These are phyloP conservation scores for Hemistola chrysoprasaria DNA, from an alignment of 2,888 invertebrate species.

Conservation along the genomic window DNA sequence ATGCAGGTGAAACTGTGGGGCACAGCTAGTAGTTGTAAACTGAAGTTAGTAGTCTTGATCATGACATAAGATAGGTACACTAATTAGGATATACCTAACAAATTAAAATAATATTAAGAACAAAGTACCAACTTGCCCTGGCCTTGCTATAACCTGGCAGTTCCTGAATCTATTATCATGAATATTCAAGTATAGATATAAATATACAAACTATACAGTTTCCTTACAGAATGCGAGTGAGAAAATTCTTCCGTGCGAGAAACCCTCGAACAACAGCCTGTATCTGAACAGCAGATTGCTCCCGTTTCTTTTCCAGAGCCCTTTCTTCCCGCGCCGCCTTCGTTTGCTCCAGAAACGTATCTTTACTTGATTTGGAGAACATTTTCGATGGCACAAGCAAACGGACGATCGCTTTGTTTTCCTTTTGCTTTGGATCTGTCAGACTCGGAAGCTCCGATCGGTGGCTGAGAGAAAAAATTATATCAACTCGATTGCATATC, in stretches of 20 bases:
- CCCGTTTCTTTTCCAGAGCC: conserved; percentile 91
- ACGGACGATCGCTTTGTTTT: conserved; percentile 56
- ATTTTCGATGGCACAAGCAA: conserved; percentile 44
- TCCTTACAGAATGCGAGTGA: conserved; percentile 86
- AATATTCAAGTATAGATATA: no score
- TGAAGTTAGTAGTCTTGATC: no score
- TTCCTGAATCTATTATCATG: no score
- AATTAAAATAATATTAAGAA: no score
- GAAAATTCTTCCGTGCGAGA: conserved; percentile 85
- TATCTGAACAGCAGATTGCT: conserved; percentile 87
- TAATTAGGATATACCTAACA: no score
- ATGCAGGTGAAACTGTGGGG: no score
- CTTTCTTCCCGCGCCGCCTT: conserved; percentile 95
- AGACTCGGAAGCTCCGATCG: conserved; percentile 37
- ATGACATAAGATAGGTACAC: no score
- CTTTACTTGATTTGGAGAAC: conserved; percentile 83
- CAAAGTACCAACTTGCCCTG: no score
- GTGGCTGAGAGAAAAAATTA: conserved; percentile 11
- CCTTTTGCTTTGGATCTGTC: conserved; percentile 49
- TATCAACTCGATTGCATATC: conserved; percentile 31
- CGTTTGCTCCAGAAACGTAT: conserved; percentile 92
- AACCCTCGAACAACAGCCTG: conserved; percentile 90
- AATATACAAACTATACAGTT: not conserved
- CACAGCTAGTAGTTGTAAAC: no score
- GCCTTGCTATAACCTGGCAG: no score